Evolutionary conservation across 2,888 invertebrate species (phyloP).

Genomic region (Cephus rjabovi): DNA sequence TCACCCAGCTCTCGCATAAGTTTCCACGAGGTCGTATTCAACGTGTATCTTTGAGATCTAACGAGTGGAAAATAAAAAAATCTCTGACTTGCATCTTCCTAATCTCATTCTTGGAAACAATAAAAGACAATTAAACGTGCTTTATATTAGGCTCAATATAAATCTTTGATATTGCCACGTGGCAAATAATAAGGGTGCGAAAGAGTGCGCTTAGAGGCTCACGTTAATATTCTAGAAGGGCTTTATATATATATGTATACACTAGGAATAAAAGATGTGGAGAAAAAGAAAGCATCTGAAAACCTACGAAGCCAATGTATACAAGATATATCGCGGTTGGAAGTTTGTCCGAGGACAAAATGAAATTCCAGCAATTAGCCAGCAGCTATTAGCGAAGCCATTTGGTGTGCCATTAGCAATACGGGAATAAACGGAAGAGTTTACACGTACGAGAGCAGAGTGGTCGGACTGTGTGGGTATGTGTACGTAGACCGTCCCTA

Average conservation of each 20-base stretch:
- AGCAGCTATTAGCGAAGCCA: conserved; percentile 47
- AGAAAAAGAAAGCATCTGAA: not conserved
- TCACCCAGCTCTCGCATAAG: not conserved
- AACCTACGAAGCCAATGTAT: not conserved
- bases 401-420: conserved; percentile 49
- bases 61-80: not conserved
- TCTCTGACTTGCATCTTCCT: not conserved
- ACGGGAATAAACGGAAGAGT: conserved; percentile 41
- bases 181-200: too few species aligned
- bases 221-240: too few species aligned
- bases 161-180: too few species aligned
- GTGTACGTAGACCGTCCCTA: conserved; percentile 37
- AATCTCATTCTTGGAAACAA: not conserved
- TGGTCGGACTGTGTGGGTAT: not conserved
- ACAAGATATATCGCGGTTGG: not conserved
- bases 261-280: too few species aligned
- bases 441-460: conserved; percentile 27
- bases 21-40: not conserved
- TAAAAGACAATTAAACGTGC: not conserved
- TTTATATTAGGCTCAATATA: not conserved
- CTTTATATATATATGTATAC: too few species aligned
- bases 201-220: too few species aligned
- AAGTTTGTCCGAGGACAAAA: conserved; percentile 9
- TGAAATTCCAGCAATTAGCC: conserved; percentile 45
- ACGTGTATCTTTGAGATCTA: not conserved